These are phyloP conservation scores for Oasisia sp. DNA, from an alignment of 2,888 invertebrate species.

Conservation along the genomic window DNA sequence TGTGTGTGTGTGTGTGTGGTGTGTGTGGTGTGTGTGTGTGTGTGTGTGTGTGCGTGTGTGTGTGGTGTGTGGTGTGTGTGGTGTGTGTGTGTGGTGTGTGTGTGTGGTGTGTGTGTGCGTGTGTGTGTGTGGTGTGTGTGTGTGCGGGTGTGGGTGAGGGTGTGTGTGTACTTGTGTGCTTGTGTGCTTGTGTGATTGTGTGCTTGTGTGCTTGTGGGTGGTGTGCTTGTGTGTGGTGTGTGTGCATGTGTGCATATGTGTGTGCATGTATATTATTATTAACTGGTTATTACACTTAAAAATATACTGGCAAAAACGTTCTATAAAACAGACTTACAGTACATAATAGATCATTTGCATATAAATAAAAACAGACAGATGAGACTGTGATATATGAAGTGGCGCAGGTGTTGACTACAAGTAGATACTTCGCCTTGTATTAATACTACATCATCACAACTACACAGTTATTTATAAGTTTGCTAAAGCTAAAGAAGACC, in stretches of 20 bases:
- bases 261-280: too few species aligned
- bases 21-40: conserved; percentile 19
- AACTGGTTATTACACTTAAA: background rate
- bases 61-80: background rate
- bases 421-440: background rate
- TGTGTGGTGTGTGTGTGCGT: too few species aligned
- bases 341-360: background rate
- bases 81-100: too few species aligned
- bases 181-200: too few species aligned
- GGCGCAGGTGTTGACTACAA: background rate
- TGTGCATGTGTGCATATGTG: too few species aligned
- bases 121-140: too few species aligned
- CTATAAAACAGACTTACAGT: background rate
- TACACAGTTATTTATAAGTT: too few species aligned
- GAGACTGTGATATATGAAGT: background rate
- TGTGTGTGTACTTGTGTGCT: too few species aligned
- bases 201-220: too few species aligned
- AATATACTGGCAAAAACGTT: background rate
- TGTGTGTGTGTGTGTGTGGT: conserved; percentile 24
- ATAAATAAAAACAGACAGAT: background rate
- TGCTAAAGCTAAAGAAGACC: too few species aligned
- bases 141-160: too few species aligned
- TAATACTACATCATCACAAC: background rate
- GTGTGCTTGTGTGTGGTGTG: too few species aligned
- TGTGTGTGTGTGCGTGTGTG: conserved; percentile 17